Conservation (phyloP, 1,140 invertebrate genomes). For the Homalodisca vitripennis region DNA sequence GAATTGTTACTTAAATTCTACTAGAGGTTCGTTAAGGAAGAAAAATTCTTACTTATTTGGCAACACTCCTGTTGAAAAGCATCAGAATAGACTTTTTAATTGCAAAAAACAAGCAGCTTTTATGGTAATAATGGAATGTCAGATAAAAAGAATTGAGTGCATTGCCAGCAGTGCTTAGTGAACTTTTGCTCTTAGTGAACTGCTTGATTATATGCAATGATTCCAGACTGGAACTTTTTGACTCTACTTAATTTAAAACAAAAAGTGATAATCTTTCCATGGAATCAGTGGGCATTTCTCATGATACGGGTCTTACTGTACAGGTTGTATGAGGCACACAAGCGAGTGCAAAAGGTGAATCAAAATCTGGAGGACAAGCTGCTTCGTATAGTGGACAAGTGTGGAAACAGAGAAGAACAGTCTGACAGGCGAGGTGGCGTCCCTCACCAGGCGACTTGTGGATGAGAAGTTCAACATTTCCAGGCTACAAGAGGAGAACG, state of each 20-base stretch:
- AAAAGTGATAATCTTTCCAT: neutral
- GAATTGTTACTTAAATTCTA: too few species aligned
- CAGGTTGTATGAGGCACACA: slow-evolving; percentile 88
- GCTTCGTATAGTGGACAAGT: slow-evolving; percentile 88
- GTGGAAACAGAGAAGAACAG: slow-evolving; percentile 87
- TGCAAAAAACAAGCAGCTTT: too few species aligned
- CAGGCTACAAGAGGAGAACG: slow-evolving; percentile 89
- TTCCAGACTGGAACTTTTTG: too few species aligned
- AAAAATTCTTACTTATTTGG: too few species aligned
- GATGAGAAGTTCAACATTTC: slow-evolving; percentile 85
- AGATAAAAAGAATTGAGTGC: neutral
- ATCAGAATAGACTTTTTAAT: too few species aligned
- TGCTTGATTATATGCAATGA: too few species aligned
- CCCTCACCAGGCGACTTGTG: slow-evolving; percentile 80
- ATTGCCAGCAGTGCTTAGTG: neutral
- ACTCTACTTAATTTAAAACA: neutral
- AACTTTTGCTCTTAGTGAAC: neutral
- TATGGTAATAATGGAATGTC: too few species aligned
- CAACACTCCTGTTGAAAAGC: too few species aligned
- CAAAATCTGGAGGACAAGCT: slow-evolving; percentile 94
- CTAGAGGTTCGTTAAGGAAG: too few species aligned
- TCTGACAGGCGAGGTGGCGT: slow-evolving; percentile 83
- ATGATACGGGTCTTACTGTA: slow-evolving; percentile 43
- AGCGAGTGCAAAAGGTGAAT: slow-evolving; percentile 92
- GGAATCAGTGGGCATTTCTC: neutral